These are phyloP conservation scores for Parotia lawesii DNA, from an alignment of 2,113 vertebrate species.

Conservation along the genomic window DNA sequence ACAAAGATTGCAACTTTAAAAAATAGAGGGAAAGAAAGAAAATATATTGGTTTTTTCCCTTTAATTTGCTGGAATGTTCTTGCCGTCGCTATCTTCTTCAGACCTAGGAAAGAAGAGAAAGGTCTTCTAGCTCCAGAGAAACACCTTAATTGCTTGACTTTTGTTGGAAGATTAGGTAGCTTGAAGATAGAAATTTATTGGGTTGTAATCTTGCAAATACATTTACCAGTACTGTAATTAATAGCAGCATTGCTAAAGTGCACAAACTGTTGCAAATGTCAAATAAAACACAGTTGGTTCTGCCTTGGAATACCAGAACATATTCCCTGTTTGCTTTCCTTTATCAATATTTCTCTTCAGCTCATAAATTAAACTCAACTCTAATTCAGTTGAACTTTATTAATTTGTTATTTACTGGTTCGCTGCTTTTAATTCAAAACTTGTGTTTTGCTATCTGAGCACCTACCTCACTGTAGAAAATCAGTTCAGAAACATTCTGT, in stretches of 20 bases:
- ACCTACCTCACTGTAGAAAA: not conserved
- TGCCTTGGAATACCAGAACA: not conserved
- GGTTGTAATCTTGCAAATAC: not conserved
- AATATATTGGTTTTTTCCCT: accelerated
- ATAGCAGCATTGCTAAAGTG: not conserved
- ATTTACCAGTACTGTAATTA: not conserved
- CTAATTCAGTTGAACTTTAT: not conserved
- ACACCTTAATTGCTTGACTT: not conserved
- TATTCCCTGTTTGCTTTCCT: not conserved
- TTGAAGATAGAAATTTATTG: not conserved
- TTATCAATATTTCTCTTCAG: not conserved
- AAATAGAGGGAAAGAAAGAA: too few relatives aligned
- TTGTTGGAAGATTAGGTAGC: not conserved
- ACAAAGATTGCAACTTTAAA: not conserved
- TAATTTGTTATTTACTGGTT: slow-evolving; percentile 16
- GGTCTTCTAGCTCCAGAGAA: not conserved
- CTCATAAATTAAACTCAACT: not conserved
- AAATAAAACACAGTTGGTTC: not conserved
- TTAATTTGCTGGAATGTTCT: not conserved
- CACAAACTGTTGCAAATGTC: not conserved
- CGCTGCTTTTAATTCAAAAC: not conserved
- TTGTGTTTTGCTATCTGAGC: not conserved
- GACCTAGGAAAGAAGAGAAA: not conserved
- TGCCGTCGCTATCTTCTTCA: not conserved
- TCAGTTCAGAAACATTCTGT: not conserved